Evolutionary conservation across 2,888 invertebrate genomes (phyloP).

Genomic region (Hipparchia sbordonii): DNA sequence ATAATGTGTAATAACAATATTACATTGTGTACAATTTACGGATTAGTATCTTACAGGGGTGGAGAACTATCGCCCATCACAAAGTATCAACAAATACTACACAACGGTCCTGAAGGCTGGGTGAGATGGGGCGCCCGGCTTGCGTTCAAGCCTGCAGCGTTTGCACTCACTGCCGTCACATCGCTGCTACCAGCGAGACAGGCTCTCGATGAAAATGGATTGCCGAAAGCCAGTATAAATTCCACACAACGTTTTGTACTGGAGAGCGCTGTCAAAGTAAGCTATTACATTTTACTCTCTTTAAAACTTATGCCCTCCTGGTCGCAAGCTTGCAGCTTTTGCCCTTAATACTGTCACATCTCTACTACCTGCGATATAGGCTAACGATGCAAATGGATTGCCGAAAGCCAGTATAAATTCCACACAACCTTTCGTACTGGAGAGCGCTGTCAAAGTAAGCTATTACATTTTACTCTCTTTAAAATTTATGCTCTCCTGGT

Average conservation of each 20-base stretch:
- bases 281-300: background rate
- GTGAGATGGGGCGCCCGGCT: constrained; percentile 71
- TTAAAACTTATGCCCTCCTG: too few species aligned
- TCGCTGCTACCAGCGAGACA: constrained; percentile 63
- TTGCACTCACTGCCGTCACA: constrained; percentile 66
- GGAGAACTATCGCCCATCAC: constrained; percentile 65
- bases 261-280: constrained; percentile 69
- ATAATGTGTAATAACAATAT: too few species aligned
- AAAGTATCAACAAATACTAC: constrained; percentile 71
- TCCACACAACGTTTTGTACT: constrained; percentile 70
- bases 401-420: constrained; percentile 71
- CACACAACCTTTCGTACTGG: constrained; percentile 71
- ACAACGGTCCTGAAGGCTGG: constrained; percentile 73
- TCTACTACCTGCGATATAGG: too few species aligned
- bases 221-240: constrained; percentile 71
- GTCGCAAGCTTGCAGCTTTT: too few species aligned
- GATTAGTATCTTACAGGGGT: constrained; percentile 51
- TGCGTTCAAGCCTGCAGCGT: constrained; percentile 69
- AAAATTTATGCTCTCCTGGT: too few species aligned
- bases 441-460: constrained; percentile 66
- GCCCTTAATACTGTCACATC: too few species aligned
- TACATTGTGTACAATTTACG: too few species aligned
- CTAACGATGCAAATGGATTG: constrained; percentile 66
- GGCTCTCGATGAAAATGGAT: constrained; percentile 61
- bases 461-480: background rate